Evolutionary conservation across 2,888 invertebrate genomes (phyloP).

Genomic region (Prenolepis imparis): DNA sequence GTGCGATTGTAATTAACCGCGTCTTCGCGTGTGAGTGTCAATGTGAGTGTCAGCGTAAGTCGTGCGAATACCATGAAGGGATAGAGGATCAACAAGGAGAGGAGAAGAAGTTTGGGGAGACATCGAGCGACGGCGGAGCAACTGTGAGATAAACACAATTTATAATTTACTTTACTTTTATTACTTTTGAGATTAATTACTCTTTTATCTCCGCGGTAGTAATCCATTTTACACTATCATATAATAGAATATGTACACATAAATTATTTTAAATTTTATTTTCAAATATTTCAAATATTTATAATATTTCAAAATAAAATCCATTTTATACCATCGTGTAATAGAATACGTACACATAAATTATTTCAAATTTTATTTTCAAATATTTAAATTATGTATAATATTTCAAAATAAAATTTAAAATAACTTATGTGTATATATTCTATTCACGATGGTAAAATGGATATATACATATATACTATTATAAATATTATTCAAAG

Average conservation of each 20-base stretch:
- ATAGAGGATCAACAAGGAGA: background rate
- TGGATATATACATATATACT: background rate
- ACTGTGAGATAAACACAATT: background rate
- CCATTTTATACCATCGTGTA: too few species aligned
- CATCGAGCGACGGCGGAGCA: background rate
- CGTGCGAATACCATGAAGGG: background rate
- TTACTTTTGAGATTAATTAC: background rate
- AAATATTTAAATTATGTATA: too few species aligned
- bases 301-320: too few species aligned
- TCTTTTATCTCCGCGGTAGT: background rate
- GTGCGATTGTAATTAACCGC: background rate
- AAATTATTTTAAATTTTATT: background rate
- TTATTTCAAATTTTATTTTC: too few species aligned
- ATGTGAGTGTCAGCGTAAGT: background rate
- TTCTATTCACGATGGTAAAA: background rate
- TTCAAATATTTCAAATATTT: background rate
- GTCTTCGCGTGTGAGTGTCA: background rate
- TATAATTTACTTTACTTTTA: background rate
- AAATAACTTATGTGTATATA: too few species aligned
- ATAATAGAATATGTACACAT: background rate
- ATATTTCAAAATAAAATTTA: too few species aligned
- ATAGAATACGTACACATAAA: too few species aligned
- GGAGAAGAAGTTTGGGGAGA: background rate
- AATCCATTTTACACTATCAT: background rate
- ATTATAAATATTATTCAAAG: too few species aligned